Evolutionary conservation across 1,140 invertebrate species (phyloP).

Genomic region (Caenorhabditis briggsae): DNA sequence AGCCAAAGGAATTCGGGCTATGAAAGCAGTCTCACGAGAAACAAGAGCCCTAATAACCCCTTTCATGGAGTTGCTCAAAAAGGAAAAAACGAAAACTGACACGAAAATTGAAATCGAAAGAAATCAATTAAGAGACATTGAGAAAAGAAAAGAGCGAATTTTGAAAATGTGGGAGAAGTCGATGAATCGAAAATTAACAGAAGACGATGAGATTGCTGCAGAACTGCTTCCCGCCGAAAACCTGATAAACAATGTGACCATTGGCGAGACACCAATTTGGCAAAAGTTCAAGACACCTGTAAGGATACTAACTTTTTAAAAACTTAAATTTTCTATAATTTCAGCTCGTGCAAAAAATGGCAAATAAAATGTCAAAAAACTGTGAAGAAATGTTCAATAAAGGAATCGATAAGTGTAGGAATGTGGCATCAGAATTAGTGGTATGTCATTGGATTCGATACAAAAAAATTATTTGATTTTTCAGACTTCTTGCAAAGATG

Average conservation of each 20-base stretch:
- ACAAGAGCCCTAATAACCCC: conserved; percentile 46
- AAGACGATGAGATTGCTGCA: conserved; percentile 12
- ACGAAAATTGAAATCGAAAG: conserved; percentile 12
- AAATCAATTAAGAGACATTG: conserved; percentile 26
- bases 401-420: conserved; percentile 58
- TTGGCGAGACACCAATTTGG: conserved; percentile 30
- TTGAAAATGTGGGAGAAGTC: conserved; percentile 36
- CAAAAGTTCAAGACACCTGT: conserved; percentile 57
- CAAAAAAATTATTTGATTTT: neutral
- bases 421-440: neutral
- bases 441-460: neutral
- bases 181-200: conserved; percentile 43
- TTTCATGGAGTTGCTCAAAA: conserved; percentile 37
- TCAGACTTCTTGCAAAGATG: conserved; percentile 31
- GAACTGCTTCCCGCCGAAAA: conserved; percentile 16
- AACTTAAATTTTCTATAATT: neutral
- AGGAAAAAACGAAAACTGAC: conserved; percentile 49
- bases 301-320: neutral
- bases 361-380: conserved; percentile 3
- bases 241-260: conserved; percentile 28
- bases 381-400: conserved; percentile 60
- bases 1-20: conserved; percentile 42
- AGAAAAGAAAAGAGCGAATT: neutral
- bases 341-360: conserved; percentile 41
- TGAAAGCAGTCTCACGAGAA: conserved; percentile 16